Evolutionary conservation across 1,140 invertebrate species (phyloP).

Genomic region (Bombus fervidus): DNA sequence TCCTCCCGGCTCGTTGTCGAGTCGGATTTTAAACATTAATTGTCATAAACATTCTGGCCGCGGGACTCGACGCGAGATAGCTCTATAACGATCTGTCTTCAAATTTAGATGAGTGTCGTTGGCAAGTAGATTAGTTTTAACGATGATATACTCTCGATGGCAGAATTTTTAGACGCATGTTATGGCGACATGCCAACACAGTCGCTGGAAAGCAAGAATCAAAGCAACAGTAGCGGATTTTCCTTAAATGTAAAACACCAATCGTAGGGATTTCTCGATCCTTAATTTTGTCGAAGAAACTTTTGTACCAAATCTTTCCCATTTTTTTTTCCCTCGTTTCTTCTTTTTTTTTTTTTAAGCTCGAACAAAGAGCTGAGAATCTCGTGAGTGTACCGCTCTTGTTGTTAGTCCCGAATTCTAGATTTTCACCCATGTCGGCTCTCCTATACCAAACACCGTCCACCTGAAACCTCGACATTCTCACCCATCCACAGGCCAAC

Average conservation of each 20-base stretch:
- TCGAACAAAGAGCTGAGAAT: not conserved
- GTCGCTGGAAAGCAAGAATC: slow-evolving; percentile 24
- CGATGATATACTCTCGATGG: slow-evolving; percentile 41
- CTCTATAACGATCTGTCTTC: slow-evolving; percentile 46
- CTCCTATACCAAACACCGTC: slow-evolving; percentile 28
- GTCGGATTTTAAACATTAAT: not conserved
- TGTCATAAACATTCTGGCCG: slow-evolving; percentile 10
- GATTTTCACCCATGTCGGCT: not conserved
- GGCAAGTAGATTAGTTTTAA: slow-evolving; percentile 45
- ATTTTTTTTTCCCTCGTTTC: not conserved
- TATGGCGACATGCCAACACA: slow-evolving; percentile 9
- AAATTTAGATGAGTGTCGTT: slow-evolving; percentile 50
- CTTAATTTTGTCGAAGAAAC: not conserved
- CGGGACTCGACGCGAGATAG: slow-evolving; percentile 39
- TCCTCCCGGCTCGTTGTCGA: not conserved
- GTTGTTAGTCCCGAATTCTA: slow-evolving; percentile 18
- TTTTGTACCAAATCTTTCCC: not conserved
- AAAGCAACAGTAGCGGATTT: slow-evolving; percentile 35
- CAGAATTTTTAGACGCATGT: slow-evolving; percentile 45
- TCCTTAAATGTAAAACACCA: slow-evolving; percentile 11
- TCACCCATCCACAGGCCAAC: slow-evolving; percentile 7
- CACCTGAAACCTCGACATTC: slow-evolving; percentile 35
- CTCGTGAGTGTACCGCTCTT: slow-evolving; percentile 18
- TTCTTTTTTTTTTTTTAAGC: too few species aligned
- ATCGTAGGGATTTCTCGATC: not conserved